Evolutionary conservation across 2,797 vertebrate genomes (phyloP).

Genomic region (Oreonectes daqikongensis): DNA sequence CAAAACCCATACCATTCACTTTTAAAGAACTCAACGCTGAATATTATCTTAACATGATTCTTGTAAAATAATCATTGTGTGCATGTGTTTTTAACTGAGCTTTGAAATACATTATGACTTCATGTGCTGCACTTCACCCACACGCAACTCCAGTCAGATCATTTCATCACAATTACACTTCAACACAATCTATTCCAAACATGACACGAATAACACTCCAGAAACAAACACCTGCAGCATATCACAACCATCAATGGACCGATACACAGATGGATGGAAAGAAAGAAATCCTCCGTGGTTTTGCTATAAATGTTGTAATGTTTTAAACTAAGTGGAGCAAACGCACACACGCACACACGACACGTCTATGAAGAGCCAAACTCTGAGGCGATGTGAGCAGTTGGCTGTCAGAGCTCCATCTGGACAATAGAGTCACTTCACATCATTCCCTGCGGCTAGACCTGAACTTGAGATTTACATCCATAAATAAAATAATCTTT

Average conservation of each 20-base stretch:
- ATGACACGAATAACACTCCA: too few relatives aligned
- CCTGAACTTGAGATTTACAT: slow-evolving; percentile 23
- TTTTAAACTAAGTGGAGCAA: too few relatives aligned
- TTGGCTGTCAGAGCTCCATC: slow-evolving; percentile 49
- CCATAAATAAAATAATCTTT: slow-evolving; percentile 22
- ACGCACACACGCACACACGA: too few relatives aligned
- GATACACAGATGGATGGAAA: slow-evolving; percentile 5
- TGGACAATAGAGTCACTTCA: slow-evolving; percentile 44
- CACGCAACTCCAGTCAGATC: slow-evolving; percentile 45
- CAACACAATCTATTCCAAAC: slow-evolving; percentile 46
- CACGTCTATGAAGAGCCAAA: background rate
- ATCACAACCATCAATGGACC: background rate
- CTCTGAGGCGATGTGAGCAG: slow-evolving; percentile 50
- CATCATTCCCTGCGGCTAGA: slow-evolving; percentile 34
- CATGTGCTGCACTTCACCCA: slow-evolving; percentile 43
- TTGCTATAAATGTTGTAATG: too few relatives aligned
- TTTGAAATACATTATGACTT: slow-evolving; percentile 36
- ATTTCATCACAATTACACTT: slow-evolving; percentile 50
- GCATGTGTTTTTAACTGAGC: background rate
- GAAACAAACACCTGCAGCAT: too few relatives aligned
- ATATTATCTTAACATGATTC: too few relatives aligned
- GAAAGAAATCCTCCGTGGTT: too few relatives aligned
- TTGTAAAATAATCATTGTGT: background rate
- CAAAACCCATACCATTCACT: background rate
- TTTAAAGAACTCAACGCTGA: background rate